These are phyloP conservation scores for Colius striatus DNA, from an alignment of 2,113 vertebrate species.

Conservation along the genomic window DNA sequence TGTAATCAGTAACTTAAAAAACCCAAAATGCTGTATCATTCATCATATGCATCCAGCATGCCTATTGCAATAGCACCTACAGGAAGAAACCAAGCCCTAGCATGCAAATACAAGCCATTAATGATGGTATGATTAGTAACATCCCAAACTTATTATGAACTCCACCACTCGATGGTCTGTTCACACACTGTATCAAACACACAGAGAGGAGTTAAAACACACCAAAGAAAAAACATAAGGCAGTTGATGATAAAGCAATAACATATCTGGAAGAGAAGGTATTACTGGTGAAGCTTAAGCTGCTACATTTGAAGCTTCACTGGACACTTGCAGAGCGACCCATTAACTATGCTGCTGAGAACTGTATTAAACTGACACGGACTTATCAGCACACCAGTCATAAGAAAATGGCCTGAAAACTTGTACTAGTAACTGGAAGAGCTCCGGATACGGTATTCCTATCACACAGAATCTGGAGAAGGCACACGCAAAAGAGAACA, in stretches of 20 bases:
- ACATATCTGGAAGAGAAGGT: background rate
- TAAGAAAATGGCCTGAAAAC: background rate
- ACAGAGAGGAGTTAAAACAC: background rate
- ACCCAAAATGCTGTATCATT: background rate
- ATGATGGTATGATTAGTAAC: background rate
- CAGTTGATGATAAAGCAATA: background rate
- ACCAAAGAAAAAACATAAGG: background rate
- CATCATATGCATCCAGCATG: background rate
- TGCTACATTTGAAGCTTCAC: background rate
- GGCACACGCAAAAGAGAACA: accelerated
- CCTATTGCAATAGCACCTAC: background rate
- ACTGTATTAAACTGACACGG: background rate
- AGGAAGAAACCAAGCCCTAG: background rate
- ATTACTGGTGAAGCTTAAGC: background rate
- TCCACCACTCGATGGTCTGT: background rate
- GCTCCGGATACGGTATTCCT: accelerated
- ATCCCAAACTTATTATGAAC: background rate
- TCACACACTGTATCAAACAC: background rate
- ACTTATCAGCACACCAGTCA: background rate
- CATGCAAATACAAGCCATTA: background rate
- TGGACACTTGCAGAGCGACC: accelerated
- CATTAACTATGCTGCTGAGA: background rate
- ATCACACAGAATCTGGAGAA: accelerated
- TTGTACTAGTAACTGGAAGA: background rate
- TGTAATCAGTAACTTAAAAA: too few relatives aligned